Base-by-base conservation (phyloP, 2,113 vertebrate genomes). In the Ranitomeya variabilis region DNA sequence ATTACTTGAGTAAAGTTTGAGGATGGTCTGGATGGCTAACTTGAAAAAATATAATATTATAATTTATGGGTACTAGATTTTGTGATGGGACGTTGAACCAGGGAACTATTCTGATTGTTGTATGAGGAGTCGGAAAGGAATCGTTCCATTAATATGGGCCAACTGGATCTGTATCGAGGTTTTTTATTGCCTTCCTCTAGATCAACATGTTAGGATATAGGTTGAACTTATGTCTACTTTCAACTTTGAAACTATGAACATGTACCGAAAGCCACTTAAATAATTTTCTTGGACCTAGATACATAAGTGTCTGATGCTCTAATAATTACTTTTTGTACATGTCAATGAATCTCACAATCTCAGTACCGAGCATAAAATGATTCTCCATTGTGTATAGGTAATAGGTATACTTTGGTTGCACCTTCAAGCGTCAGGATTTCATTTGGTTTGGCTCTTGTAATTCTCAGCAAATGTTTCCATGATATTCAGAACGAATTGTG, bases 391-490 rank as follows among this genome's bases (percentile, higher is more conserved):
- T 64, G n/a, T 55, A n/a, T 55, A 15, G 60, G 51, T 66, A 54
- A 55, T n/a, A 54, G 19, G 19, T 23, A 18, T 21, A 84, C 13
- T 16, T 52, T 54, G 37, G 19, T 67, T 52, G 18, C 62, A 52
- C 51, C 67, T 37, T 15, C 13, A n/a, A 14, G 26, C 23, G 71
- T 55, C 8, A 16, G 23, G 69, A 64, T 69, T 84, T 64, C 45
- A 7, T 67, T 69, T 67, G 18, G 37, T 59, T 80, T 80, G 54
- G 55, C n/a, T 59, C 59, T 66, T 52, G 8, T 54, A 80, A 57
- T 66, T 57, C 76, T 80, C 76, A 79, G 60, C 62, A 87, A 80
- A 87, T 80, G 66, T 66, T 26, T 26, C 11, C 78, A 80, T 87
- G 74, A 62, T 64, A 77, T 86, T 62, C 64, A 67, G 15, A 69